Percentiles rank a stretch among this genome's conserved stretches.
phyloP scores from a whole-genome alignment of 2,797 vertebrate genomes.

The Bufotes viridis region DNA sequence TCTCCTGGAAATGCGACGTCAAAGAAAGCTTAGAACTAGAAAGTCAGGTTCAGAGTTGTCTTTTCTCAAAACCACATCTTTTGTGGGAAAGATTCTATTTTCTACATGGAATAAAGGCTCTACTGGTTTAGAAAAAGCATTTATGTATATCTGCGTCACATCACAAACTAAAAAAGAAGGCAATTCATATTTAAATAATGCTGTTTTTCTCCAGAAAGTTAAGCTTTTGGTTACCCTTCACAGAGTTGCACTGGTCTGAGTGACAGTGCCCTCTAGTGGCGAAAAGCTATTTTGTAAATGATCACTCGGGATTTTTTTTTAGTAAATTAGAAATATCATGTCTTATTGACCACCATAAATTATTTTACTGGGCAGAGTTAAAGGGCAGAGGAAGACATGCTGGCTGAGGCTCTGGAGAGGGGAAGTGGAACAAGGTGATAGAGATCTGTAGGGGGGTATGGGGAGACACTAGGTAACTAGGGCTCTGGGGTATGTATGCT shows the following conservation, averaged over 20 bases:
- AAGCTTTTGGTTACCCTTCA: not conserved
- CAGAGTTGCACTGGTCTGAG: not conserved
- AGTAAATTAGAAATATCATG: no score
- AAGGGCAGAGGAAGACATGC: no score
- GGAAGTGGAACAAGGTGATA: no score
- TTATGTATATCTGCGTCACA: conserved; percentile 24
- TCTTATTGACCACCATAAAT: no score
- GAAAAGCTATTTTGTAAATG: not conserved
- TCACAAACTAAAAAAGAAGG: not conserved
- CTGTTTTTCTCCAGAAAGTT: not conserved
- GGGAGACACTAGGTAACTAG: no score
- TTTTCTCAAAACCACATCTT: conserved; percentile 56
- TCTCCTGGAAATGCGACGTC: conserved; percentile 31
- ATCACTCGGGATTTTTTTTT: not conserved
- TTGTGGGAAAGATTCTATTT: not conserved
- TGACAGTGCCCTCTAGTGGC: conserved; percentile 20
- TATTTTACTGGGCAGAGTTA: no score
- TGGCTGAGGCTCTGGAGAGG: no score
- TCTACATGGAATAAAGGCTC: conserved; percentile 40
- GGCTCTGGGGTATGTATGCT: no score
- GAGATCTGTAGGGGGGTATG: no score
- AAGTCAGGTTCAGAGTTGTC: conserved; percentile 54
- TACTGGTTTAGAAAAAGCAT: conserved; percentile 28
- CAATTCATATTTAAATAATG: conserved; percentile 28
- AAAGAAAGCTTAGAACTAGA: conserved; percentile 58